Percentiles rank a stretch among this genome's conserved stretches.
Conservation (phyloP, 2,888 invertebrate species). For the Scaptomyza polygonia region DNA sequence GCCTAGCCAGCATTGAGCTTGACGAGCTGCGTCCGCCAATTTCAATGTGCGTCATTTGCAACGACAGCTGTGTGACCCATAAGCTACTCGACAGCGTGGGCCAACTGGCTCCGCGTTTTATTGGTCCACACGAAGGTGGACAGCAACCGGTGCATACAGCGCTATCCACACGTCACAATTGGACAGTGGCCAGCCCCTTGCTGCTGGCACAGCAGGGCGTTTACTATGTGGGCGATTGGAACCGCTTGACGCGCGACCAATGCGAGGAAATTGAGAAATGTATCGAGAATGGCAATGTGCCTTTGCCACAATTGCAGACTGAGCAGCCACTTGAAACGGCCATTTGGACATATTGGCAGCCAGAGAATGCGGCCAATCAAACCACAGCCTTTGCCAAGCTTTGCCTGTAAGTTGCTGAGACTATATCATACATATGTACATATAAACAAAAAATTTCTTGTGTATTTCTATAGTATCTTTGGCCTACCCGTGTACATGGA, state of each 20-base stretch:
- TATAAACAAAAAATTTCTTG: not conserved
- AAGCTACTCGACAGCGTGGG: constrained; percentile 77
- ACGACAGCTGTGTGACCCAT: constrained; percentile 74
- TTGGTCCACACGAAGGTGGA: constrained; percentile 77
- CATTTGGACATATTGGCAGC: constrained; percentile 84
- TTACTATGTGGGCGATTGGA: constrained; percentile 84
- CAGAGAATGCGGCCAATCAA: constrained; percentile 72
- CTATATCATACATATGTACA: too few species aligned
- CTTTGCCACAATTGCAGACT: constrained; percentile 33
- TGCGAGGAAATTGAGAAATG: constrained; percentile 73
- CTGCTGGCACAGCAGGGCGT: constrained; percentile 83
- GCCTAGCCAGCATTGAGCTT: constrained; percentile 83
- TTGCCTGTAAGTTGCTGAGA: constrained; percentile 74
- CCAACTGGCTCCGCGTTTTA: constrained; percentile 79
- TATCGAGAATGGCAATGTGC: constrained; percentile 68
- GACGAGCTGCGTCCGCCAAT: constrained; percentile 77
- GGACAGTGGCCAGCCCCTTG: constrained; percentile 82
- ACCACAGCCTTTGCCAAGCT: constrained; percentile 76
- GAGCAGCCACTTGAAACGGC: constrained; percentile 77
- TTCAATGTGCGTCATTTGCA: constrained; percentile 79
- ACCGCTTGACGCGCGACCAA: constrained; percentile 64
- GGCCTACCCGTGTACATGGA: constrained; percentile 82
- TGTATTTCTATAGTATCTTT: constrained; percentile 79
- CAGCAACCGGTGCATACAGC: constrained; percentile 35
- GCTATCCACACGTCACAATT: constrained; percentile 55